A percentile compares a stretch with the other conserved stretches of the same genome.
Evolutionary conservation across 2,888 invertebrate genomes (phyloP).

Genomic region (Lochmaea crataegi): DNA sequence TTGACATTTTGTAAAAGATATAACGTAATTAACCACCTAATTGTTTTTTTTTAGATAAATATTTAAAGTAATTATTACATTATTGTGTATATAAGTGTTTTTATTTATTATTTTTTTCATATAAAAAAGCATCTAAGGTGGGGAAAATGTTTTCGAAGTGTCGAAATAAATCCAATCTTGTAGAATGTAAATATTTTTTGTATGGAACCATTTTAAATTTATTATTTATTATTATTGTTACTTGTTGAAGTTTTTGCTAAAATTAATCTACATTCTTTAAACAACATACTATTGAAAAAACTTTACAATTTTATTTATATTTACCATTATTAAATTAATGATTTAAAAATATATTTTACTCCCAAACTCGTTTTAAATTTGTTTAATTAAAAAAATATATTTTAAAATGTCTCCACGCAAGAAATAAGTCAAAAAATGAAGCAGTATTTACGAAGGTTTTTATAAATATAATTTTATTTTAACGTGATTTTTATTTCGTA

Average conservation of each 20-base stretch:
- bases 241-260: too few relatives aligned
- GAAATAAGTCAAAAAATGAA: constrained; percentile 1
- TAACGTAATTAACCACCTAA: constrained; percentile 9
- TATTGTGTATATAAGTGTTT: constrained; percentile 11
- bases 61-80: constrained; percentile 5
- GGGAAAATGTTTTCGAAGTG: constrained; percentile 1
- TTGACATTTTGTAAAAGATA: constrained; percentile 9
- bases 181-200: constrained; percentile 11
- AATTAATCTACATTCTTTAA: too few relatives aligned
- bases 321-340: too few relatives aligned
- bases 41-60: constrained; percentile 7
- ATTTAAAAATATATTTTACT: too few relatives aligned
- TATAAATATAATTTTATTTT: constrained; percentile 20
- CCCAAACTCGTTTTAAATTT: too few relatives aligned
- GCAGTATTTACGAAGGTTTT: constrained; percentile 27
- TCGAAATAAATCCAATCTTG: constrained; percentile 1
- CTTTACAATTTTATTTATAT: neutral
- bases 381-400: neutral
- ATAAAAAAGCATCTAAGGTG: neutral
- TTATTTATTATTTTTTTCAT: neutral
- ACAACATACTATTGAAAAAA: neutral
- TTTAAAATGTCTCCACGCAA: constrained; percentile 19
- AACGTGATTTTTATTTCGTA: constrained; percentile 24
- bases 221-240: too few relatives aligned
- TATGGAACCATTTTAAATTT: constrained; percentile 16